phyloP scores from a whole-genome alignment of 2,888 invertebrate species.

The Bellardia pandia region DNA sequence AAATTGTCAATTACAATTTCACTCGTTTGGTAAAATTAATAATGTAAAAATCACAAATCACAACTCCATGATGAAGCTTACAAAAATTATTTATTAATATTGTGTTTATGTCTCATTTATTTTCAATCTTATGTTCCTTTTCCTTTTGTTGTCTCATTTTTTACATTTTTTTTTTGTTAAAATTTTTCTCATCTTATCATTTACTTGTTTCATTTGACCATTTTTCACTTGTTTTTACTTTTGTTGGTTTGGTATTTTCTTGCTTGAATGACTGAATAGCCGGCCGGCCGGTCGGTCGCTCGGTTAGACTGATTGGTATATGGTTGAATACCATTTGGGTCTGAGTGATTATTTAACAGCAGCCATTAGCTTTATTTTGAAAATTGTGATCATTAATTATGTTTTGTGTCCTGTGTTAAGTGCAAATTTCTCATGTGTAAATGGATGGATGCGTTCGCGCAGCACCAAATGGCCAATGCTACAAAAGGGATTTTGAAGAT shows the following conservation, averaged over 20 bases:
- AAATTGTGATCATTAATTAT: slow-evolving; percentile 73
- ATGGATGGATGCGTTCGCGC: slow-evolving; percentile 23
- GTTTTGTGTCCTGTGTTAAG: slow-evolving; percentile 70
- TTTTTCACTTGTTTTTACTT: slow-evolving; percentile 30
- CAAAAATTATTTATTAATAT: background rate
- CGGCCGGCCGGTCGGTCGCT: background rate
- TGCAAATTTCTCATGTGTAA: slow-evolving; percentile 70
- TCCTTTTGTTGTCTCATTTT: slow-evolving; percentile 1
- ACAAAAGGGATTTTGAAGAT: slow-evolving; percentile 44
- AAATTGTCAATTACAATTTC: no score
- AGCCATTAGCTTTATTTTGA: slow-evolving; percentile 73
- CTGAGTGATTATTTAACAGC: slow-evolving; percentile 69
- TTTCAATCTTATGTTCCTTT: background rate
- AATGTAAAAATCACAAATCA: no score
- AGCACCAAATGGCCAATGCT: slow-evolving; percentile 10
- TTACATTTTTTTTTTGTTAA: slow-evolving; percentile 9
- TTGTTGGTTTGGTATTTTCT: background rate
- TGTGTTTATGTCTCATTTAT: slow-evolving; percentile 62
- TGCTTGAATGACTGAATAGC: slow-evolving; percentile 22
- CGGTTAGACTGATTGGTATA: slow-evolving; percentile 44
- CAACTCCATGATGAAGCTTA: background rate
- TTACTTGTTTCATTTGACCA: slow-evolving; percentile 66
- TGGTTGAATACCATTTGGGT: slow-evolving; percentile 32
- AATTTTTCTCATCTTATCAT: slow-evolving; percentile 56
- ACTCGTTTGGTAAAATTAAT: no score